Base-by-base conservation (phyloP, 2,888 invertebrate species). In the Campoplex capitator region DNA sequence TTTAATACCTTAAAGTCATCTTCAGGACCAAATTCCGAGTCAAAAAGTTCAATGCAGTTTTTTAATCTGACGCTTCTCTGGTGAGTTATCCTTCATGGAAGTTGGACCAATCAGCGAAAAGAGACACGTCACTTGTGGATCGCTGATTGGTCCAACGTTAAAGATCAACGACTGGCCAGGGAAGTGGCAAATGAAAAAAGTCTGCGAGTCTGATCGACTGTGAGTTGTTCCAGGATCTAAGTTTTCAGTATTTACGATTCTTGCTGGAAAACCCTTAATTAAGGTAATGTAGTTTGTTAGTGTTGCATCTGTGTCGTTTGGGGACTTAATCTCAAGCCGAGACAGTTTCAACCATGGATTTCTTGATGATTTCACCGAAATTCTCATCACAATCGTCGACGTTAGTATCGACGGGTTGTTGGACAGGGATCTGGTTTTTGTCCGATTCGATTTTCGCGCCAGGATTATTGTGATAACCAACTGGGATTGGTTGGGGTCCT, bases 291-390 rank as follows among this genome's bases (percentile, higher is more conserved):
- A 28, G 28, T 58, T 45, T 58, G 16, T 35, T 56, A 32, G 9
- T 68, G 51, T n/a, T 38, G 65, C 58, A 71, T 71, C 23, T 65
- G 28, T 38, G 0, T 58, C 23, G 58, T 7, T 45, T 1, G 11
- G 13, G 35, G 28, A 7, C 28, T 35, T 23, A 2, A 13, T 80
- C 73, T 89, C 96, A 98, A 95, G 97, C 97, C 92, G 97, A 97
- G 92, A 97, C 98, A 91, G 98, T 98, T 95, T 98, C 98, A 93
- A 98, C 98, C 96, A 98, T 98, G 88, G 98, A 97, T 95, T 98
- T 98, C 95, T 98, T 98, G 91, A 98, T 98, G 92, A 98, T 97
- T 95, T 98, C 98, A 79, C 98, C 98, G 93, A 98, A 98, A 94
- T 98, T 98, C 92, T 98, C 97, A 90, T 96, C 96, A 91, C 95